These are phyloP conservation scores for Xylota segnis DNA, from an alignment of 2,888 invertebrate species.

Conservation along the genomic window DNA sequence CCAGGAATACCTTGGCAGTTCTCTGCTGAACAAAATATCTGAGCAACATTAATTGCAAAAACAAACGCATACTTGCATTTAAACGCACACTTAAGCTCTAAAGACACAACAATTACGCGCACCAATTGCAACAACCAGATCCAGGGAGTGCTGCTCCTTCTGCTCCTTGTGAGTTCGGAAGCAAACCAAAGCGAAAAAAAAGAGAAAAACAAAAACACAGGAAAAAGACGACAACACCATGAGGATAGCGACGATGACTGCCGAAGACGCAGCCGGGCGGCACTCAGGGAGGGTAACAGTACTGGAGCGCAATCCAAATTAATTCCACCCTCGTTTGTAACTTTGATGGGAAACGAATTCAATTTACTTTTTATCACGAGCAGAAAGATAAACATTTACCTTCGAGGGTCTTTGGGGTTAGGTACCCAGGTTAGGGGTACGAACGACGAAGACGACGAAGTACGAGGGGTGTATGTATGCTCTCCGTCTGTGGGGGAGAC, in stretches of 20 bases:
- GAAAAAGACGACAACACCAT: neutral
- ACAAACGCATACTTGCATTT: slow-evolving; percentile 56
- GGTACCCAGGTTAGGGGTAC: slow-evolving; percentile 18
- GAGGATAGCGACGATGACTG: slow-evolving; percentile 3
- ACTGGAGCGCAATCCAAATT: slow-evolving; percentile 61
- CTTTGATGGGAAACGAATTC: slow-evolving; percentile 77
- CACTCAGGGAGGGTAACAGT: neutral
- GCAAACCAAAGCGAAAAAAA: slow-evolving; percentile 8
- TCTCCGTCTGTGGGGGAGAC: slow-evolving; percentile 31
- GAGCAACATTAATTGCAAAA: slow-evolving; percentile 57
- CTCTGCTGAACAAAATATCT: slow-evolving; percentile 22
- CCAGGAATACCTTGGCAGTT: slow-evolving; percentile 5
- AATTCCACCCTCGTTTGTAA: slow-evolving; percentile 74
- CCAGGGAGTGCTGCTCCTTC: slow-evolving; percentile 10
- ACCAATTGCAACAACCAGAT: slow-evolving; percentile 36
- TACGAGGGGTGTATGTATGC: neutral
- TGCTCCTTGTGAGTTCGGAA: slow-evolving; percentile 26
- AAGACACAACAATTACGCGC: slow-evolving; percentile 62
- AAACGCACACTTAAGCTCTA: slow-evolving; percentile 54
- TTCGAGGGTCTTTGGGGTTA: slow-evolving; percentile 61
- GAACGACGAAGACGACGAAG: slow-evolving; percentile 25
- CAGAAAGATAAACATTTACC: slow-evolving; percentile 76
- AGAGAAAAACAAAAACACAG: neutral
- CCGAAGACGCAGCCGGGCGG: slow-evolving; percentile 7
- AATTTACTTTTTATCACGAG: slow-evolving; percentile 76